Evolutionary conservation across 2,888 invertebrate species (phyloP).

Genomic region (Sphaerophoria taeniata): DNA sequence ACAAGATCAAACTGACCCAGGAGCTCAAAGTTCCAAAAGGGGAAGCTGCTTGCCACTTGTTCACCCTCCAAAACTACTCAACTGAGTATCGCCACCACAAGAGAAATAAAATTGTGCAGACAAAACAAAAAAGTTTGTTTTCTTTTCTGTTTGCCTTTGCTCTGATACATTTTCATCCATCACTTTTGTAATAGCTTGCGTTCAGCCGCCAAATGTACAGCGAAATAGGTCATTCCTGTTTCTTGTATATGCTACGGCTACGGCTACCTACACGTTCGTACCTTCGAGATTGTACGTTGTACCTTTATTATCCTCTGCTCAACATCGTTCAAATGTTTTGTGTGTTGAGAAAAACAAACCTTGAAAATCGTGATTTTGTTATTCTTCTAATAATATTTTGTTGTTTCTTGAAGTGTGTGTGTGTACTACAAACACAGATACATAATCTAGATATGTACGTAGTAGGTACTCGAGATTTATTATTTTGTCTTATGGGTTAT

Average conservation of each 20-base stretch:
- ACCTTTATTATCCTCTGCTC: too few species aligned
- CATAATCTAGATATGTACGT: too few species aligned
- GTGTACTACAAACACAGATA: too few species aligned
- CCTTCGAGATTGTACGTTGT: too few species aligned
- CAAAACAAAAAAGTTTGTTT: not conserved
- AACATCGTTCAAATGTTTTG: not conserved
- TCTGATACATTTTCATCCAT: not conserved
- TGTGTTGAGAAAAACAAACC: not conserved
- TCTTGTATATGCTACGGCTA: not conserved
- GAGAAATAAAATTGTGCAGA: constrained; percentile 6
- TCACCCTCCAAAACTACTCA: too few species aligned
- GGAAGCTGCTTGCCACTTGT: too few species aligned
- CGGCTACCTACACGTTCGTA: not conserved
- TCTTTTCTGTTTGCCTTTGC: not conserved
- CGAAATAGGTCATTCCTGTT: constrained; percentile 33
- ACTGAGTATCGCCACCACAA: not conserved
- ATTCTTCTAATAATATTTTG: not conserved
- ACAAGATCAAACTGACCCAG: too few species aligned
- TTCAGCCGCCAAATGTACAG: not conserved
- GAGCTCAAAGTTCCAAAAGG: too few species aligned
- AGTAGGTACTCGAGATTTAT: not conserved
- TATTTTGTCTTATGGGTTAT: not conserved
- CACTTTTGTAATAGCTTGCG: not conserved
- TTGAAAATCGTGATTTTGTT: constrained; percentile 3
- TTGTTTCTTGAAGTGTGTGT: not conserved